Base-by-base conservation (phyloP, 2,113 vertebrate genomes). In the Brachyistius frenatus region DNA sequence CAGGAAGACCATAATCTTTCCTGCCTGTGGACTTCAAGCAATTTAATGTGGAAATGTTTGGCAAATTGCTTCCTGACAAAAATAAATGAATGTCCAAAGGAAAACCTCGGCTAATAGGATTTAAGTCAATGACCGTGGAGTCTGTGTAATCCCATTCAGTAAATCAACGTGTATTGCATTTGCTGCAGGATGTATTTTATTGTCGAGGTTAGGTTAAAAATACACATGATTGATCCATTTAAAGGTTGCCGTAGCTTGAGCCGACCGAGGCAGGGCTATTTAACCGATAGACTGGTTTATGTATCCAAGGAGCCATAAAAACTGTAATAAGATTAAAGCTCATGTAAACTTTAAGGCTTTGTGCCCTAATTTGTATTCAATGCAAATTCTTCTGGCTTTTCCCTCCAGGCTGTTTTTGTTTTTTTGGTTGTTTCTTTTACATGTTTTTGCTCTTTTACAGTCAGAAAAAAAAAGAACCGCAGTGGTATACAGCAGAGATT, bases 101-200 rank as follows among this genome's bases (percentile, higher is more conserved):
- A 55, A 66, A 70, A 44, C 46, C 32, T n/a, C 3, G 2, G 10
- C 41, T 62, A 75, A 83, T 44, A 65, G n/a, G 63, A 82, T 73
- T 73, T 64, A 65, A 53, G 54, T 73, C 54, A 39, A 6, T 64
- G 61, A 31, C 35, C 31, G 46, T 53, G 31, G 62, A 53, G 56
- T 67, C 5, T 69, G 37, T 65, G 57, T 41, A 16, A 35, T 31
- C 33, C 16, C 36, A 3, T 54, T 82, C 23, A 63, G 35, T 64
- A 74, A 68, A 65, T 78, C 49, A 75, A 13, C 9, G 2, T 32
- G 50, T 57, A 37, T 55, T 70, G 64, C 1, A 39, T 72, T 62
- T 66, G 67, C 69, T 55, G 33, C 44, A 7, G 44, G 63, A n/a
- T 56, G 7, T 60, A 10, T 69, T 77, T 60, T 46, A 32, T 58